A percentile compares a stretch with the other conserved stretches of the same genome.
These are phyloP conservation scores for Felis chaus DNA, from an alignment of 2,113 vertebrate species.

Conservation along the genomic window DNA sequence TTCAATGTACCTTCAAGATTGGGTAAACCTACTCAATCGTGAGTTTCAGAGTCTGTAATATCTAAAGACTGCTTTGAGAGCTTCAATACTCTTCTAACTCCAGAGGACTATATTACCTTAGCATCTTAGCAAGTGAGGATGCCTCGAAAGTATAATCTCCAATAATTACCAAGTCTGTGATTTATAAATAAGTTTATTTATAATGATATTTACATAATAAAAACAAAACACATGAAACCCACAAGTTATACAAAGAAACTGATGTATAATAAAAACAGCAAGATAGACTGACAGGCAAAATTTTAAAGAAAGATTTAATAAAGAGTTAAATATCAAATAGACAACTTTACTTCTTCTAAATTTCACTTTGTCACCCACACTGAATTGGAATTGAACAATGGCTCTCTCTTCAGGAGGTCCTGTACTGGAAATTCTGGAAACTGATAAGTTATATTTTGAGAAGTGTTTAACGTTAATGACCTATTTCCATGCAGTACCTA, in stretches of 20 bases:
- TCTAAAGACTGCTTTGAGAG: neutral
- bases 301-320: slow-evolving; percentile 68
- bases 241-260: slow-evolving; percentile 77
- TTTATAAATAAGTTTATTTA: slow-evolving; percentile 84
- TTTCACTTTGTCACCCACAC: slow-evolving; percentile 71
- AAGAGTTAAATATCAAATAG: slow-evolving; percentile 69
- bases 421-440: slow-evolving; percentile 39
- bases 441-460: slow-evolving; percentile 38
- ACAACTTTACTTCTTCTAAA: slow-evolving; percentile 68
- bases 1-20: neutral
- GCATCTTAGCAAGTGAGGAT: slow-evolving; percentile 7
- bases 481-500: slow-evolving; percentile 68
- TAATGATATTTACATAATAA: slow-evolving; percentile 79
- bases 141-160: slow-evolving; percentile 42
- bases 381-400: slow-evolving; percentile 67
- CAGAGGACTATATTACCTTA: neutral
- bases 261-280: slow-evolving; percentile 79
- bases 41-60: neutral
- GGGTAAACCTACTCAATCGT: neutral
- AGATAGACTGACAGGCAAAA: slow-evolving; percentile 74
- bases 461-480: slow-evolving; percentile 49
- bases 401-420: slow-evolving; percentile 60
- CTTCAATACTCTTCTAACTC: neutral
- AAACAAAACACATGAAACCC: slow-evolving; percentile 75
- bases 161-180: slow-evolving; percentile 70